A percentile compares a stretch with the other conserved stretches of the same genome.
phyloP scores from a whole-genome alignment of 1,140 invertebrate genomes.

The Ephestia elutella region DNA sequence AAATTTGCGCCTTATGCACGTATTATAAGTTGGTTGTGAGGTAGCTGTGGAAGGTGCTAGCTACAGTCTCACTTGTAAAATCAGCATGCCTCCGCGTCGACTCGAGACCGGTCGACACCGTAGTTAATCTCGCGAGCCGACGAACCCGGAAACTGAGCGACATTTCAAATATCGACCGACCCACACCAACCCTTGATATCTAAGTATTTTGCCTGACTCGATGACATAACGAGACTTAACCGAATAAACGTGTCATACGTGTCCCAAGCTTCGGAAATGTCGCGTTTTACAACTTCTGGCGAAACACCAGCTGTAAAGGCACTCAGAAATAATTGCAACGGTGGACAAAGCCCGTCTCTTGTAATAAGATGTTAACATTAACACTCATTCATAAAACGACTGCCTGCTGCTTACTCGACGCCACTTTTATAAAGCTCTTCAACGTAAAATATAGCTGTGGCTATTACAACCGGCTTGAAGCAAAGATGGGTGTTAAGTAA shows the following conservation, averaged over 20 bases:
- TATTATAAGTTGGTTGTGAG: conserved; percentile 9
- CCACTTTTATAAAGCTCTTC: not conserved
- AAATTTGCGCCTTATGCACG: not conserved
- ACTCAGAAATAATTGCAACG: not conserved
- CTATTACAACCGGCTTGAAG: too few relatives aligned
- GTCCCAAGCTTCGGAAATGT: not conserved
- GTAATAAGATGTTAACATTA: not conserved
- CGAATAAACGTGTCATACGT: not conserved
- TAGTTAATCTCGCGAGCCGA: conserved; percentile 41
- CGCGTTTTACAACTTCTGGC: conserved; percentile 16
- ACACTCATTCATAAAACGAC: not conserved
- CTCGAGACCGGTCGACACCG: conserved; percentile 29
- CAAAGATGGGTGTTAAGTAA: not conserved
- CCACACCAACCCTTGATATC: conserved; percentile 28
- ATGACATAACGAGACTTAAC: too few relatives aligned
- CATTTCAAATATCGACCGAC: conserved; percentile 46
- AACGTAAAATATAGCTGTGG: not conserved
- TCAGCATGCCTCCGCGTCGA: conserved; percentile 23
- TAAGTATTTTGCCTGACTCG: not conserved
- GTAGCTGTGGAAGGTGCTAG: not conserved
- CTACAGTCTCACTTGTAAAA: conserved; percentile 17
- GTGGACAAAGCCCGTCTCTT: too few relatives aligned
- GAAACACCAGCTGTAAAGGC: not conserved
- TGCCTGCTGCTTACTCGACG: not conserved
- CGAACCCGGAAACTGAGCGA: conserved; percentile 44